Evolutionary conservation across 2,888 invertebrate species (phyloP), one percentile per base, ranked within the genome.

Genomic region (Anoplius nigerrimus): DNA sequence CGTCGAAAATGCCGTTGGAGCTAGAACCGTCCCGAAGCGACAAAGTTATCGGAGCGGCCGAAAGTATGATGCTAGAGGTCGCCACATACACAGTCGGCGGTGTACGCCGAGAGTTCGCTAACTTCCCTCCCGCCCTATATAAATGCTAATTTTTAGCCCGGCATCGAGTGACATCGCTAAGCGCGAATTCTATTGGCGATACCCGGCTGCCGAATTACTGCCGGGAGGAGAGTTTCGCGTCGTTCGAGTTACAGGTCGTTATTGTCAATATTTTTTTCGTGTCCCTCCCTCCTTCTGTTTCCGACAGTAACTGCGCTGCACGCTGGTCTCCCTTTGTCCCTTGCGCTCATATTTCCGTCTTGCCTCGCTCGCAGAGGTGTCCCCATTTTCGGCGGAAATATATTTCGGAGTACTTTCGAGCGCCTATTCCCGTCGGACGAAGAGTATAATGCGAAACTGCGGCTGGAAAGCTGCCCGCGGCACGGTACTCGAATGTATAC

Each of bases 71-170:
- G 3, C 24, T 24, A 24, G 24, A 24, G 24, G 2, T 6, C 24
- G 24, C 24, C 24, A 6, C 24, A 6, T 24, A 24, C 24, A 24
- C 24, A 24, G 24, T 24, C 34, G 34, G 34, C 1, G 34, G 11
- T 24, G 42, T n/a, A n/a, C n/a, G 54, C 59, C 22, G 21, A 21
- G 48, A 18, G 24, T 21, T 42, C 20, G 48, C 11, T 53, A 22
- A 20, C 51, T 60, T 60, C 15, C 16, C 16, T 66, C 62, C 46
- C 43, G 6, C 13, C 18, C 62, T 34, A 56, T 66, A 55, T 51
- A 57, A 65, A 65, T 54, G 64, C 45, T 42, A 58, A 59, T 65
- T 65, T n/a, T 20, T 51, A 34, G 6, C 15, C 15, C 24, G 18
- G 46, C 27, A 65, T 20, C 27, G 45, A 45, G 43, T 43, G 45